A percentile compares a stretch with the other conserved stretches of the same genome.
These are phyloP conservation scores for Cyprinodon tularosa DNA, from an alignment of 2,113 vertebrate genomes.

Conservation along the genomic window DNA sequence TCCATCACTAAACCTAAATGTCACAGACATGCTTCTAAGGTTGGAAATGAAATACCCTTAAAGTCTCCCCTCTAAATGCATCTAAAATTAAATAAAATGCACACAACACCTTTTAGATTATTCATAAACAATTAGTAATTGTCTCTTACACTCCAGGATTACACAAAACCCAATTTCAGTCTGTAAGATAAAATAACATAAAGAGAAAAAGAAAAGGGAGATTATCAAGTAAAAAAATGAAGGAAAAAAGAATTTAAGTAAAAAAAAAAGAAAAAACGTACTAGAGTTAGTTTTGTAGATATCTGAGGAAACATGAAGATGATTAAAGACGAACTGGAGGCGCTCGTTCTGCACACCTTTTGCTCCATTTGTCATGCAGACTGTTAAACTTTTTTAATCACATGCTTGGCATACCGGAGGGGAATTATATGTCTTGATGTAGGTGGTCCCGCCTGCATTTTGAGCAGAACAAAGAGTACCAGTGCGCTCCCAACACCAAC, in stretches of 20 bases:
- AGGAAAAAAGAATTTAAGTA: background rate
- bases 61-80: background rate
- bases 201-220: background rate
- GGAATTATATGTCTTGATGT: conserved; percentile 64
- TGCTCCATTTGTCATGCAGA: conserved; percentile 6
- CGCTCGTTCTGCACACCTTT: conserved; percentile 14
- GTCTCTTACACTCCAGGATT: no score
- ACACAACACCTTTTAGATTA: background rate
- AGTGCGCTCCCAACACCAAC: conserved; percentile 38
- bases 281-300: background rate
- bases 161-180: background rate
- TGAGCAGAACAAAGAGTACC: conserved; percentile 70
- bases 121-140: background rate
- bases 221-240: background rate
- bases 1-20: no score
- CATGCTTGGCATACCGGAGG: conserved; percentile 61
- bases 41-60: background rate
- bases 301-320: background rate
- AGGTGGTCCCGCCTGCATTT: conserved; percentile 71
- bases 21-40: no score
- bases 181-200: background rate
- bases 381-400: conserved; percentile 59
- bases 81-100: background rate
- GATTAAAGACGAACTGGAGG: background rate
- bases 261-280: background rate